A percentile compares a stretch with the other conserved stretches of the same genome.
Conservation (phyloP, 2,888 invertebrate species). For the Eumacrocentrus americanus region DNA sequence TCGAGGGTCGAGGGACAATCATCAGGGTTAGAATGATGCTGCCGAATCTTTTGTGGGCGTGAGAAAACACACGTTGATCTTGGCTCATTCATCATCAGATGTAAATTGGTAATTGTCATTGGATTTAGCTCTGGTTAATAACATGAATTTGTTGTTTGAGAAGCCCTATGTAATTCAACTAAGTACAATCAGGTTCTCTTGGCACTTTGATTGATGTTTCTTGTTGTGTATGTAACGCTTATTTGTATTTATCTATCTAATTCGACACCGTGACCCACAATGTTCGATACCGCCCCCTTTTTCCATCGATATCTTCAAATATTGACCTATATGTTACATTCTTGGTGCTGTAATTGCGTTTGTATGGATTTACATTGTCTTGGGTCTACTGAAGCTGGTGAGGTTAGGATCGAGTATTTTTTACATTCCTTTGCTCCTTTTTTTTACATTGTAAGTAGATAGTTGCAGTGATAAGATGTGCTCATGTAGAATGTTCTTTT, state of each 20-base stretch:
- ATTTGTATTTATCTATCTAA: not conserved
- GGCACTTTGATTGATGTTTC: no score
- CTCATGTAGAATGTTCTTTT: slow-evolving; percentile 18
- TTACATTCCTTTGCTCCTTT: not conserved
- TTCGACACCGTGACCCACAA: slow-evolving; percentile 10
- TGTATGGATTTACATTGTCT: not conserved
- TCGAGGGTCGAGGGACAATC: no score
- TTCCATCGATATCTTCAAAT: slow-evolving; percentile 1
- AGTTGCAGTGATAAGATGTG: slow-evolving; percentile 1
- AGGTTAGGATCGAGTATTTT: slow-evolving; percentile 18
- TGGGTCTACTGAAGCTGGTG: not conserved
- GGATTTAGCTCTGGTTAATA: not conserved
- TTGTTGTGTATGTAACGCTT: no score
- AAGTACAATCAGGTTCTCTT: no score
- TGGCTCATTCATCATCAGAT: not conserved
- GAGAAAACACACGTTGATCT: not conserved
- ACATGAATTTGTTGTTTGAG: no score
- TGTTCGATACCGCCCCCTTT: slow-evolving; percentile 27
- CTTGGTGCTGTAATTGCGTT: not conserved
- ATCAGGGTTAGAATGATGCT: not conserved
- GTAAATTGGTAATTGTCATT: not conserved
- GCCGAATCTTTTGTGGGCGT: not conserved
- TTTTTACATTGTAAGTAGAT: slow-evolving; percentile 8
- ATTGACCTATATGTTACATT: slow-evolving; percentile 18
- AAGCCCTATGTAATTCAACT: no score